phyloP scores from a whole-genome alignment of 92 coral and sea anemone species.

The Desmophyllum pertusum region DNA sequence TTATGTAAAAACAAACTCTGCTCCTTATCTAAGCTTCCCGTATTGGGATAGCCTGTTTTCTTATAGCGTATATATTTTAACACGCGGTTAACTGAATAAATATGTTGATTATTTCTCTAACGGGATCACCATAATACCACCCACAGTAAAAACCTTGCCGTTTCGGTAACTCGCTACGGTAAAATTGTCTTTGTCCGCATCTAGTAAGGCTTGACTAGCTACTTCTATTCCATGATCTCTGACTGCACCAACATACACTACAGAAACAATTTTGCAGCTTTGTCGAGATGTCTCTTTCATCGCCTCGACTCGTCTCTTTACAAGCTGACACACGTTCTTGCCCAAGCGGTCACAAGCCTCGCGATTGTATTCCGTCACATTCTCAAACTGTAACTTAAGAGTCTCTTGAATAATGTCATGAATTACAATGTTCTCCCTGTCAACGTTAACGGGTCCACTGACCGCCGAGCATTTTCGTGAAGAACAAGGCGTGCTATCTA shows the following conservation, averaged over 20 bases:
- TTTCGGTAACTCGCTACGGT: constrained; percentile 85
- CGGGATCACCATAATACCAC: constrained; percentile 72
- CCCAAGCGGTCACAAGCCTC: constrained; percentile 86
- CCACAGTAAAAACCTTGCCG: constrained; percentile 82
- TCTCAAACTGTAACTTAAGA: constrained; percentile 78
- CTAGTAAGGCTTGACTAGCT: constrained; percentile 76
- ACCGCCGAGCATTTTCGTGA: constrained; percentile 60
- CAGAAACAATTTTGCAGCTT: constrained; percentile 75
- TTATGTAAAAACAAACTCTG: background rate
- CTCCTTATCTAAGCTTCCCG: constrained; percentile 2
- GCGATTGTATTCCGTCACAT: constrained; percentile 75
- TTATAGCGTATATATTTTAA: background rate
- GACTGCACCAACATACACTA: constrained; percentile 87
- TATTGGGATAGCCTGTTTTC: background rate
- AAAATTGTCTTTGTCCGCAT: constrained; percentile 73
- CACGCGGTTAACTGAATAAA: no score
- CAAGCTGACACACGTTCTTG: constrained; percentile 82
- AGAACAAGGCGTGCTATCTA: constrained; percentile 68
- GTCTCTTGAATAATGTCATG: constrained; percentile 82
- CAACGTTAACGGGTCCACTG: constrained; percentile 48
- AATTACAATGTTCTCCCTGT: constrained; percentile 63
- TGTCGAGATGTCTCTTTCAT: constrained; percentile 72
- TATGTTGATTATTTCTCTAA: constrained; percentile 28
- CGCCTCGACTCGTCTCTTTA: constrained; percentile 80
- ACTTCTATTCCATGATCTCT: constrained; percentile 78